phyloP scores from a whole-genome alignment of 1,140 invertebrate genomes.

The Drosophila orosa region DNA sequence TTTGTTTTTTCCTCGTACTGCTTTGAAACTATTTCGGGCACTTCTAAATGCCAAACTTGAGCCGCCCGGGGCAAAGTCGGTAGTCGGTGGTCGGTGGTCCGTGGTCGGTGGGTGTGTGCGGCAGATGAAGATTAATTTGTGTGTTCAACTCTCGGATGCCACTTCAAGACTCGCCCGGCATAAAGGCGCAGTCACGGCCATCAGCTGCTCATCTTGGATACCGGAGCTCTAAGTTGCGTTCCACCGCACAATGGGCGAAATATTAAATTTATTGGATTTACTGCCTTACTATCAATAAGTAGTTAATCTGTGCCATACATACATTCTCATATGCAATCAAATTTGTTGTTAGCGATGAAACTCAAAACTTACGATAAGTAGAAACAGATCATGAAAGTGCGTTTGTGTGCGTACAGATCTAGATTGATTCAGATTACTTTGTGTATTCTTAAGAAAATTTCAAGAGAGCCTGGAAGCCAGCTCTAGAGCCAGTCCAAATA shows the following conservation, averaged over 20 bases:
- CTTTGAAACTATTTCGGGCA: conserved; percentile 37
- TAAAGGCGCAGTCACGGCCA: conserved; percentile 43
- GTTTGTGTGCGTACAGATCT: not conserved
- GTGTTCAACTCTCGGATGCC: conserved; percentile 59
- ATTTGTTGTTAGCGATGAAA: too few relatives aligned
- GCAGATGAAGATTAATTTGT: conserved; percentile 79
- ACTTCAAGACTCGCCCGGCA: conserved; percentile 49
- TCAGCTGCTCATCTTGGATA: conserved; percentile 23
- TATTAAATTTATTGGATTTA: not conserved
- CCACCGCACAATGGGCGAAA: conserved; percentile 2
- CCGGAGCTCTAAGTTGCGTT: not conserved
- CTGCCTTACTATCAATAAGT: not conserved
- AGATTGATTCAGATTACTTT: not conserved
- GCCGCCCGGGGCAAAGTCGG: not conserved
- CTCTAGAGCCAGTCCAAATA: too few relatives aligned
- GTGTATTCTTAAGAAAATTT: not conserved
- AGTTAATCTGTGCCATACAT: too few relatives aligned
- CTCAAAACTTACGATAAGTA: too few relatives aligned
- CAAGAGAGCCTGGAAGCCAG: not conserved
- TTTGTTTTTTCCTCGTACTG: not conserved
- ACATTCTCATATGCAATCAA: too few relatives aligned
- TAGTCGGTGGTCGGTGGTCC: conserved; percentile 2
- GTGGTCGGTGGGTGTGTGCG: conserved; percentile 23
- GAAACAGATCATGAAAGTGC: too few relatives aligned
- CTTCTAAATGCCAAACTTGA: conserved; percentile 53